These are phyloP conservation scores for Alaudala cheleensis DNA, from an alignment of 2,113 vertebrate genomes.

Conservation along the genomic window DNA sequence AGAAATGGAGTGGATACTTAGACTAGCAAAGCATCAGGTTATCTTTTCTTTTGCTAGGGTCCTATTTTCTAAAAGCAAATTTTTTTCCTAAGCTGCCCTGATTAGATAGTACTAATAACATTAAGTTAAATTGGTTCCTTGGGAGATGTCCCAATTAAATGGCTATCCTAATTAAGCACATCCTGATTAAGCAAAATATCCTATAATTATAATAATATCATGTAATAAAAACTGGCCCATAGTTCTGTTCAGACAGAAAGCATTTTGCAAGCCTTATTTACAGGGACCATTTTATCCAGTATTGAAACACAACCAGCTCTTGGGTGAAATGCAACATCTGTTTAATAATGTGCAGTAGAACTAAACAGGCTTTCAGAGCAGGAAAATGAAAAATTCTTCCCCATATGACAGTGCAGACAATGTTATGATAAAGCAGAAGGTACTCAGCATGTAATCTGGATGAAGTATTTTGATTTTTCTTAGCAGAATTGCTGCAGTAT, in stretches of 20 bases:
- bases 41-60: background rate
- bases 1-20: background rate
- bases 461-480: background rate
- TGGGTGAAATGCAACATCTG: slow-evolving; percentile 7
- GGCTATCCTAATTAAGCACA: slow-evolving; percentile 64
- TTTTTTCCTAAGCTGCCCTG: slow-evolving; percentile 50
- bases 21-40: background rate
- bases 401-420: background rate
- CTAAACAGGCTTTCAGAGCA: background rate
- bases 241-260: slow-evolving; percentile 20
- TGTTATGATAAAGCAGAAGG: background rate
- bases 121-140: slow-evolving; percentile 60
- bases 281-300: slow-evolving; percentile 21
- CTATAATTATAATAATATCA: slow-evolving; percentile 62
- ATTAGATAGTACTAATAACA: slow-evolving; percentile 51
- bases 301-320: slow-evolving; percentile 2
- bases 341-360: background rate
- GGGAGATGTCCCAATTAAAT: slow-evolving; percentile 68
- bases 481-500: background rate
- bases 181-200: slow-evolving; percentile 66
- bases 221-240: slow-evolving; percentile 55
- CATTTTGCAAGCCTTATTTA: slow-evolving; percentile 53
- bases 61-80: background rate
- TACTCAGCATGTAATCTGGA: background rate
- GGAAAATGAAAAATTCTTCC: background rate